Conservation (phyloP, 2,888 invertebrate species). For the Phyllotreta cruciferae region DNA sequence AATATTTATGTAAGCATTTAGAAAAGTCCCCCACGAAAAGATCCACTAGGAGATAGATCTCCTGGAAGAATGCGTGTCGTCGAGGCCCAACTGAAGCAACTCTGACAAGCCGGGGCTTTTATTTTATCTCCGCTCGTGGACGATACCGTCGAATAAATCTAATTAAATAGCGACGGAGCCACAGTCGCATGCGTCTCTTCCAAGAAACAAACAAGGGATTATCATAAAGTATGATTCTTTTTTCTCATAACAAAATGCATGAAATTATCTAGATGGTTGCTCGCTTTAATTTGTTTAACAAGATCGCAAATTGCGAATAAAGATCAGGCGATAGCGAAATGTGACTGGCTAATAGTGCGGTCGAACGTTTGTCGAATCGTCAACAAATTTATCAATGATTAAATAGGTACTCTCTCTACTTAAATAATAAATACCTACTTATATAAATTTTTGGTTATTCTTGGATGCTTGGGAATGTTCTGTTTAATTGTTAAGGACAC, state of each 20-base stretch:
- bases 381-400: neutral
- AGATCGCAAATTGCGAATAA: constrained; percentile 47
- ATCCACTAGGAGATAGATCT: too few relatives aligned
- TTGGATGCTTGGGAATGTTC: too few relatives aligned
- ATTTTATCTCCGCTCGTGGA: constrained; percentile 34
- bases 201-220: constrained; percentile 47
- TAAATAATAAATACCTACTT: too few relatives aligned
- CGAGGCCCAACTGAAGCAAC: constrained; percentile 18
- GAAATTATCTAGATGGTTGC: constrained; percentile 52
- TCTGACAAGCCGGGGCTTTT: constrained; percentile 32
- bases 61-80: constrained; percentile 12
- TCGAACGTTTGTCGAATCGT: constrained; percentile 11
- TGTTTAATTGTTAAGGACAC: neutral
- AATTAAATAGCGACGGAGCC: constrained; percentile 47
- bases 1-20: too few relatives aligned
- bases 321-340: constrained; percentile 36
- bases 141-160: constrained; percentile 51
- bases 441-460: too few relatives aligned
- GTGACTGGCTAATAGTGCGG: constrained; percentile 29
- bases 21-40: too few relatives aligned
- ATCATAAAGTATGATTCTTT: constrained; percentile 50
- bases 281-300: constrained; percentile 52
- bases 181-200: constrained; percentile 47
- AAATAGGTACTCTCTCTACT: too few relatives aligned
- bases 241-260: constrained; percentile 45